Base-by-base conservation (phyloP, 2,797 vertebrate genomes). In the Linurgus olivaceus region DNA sequence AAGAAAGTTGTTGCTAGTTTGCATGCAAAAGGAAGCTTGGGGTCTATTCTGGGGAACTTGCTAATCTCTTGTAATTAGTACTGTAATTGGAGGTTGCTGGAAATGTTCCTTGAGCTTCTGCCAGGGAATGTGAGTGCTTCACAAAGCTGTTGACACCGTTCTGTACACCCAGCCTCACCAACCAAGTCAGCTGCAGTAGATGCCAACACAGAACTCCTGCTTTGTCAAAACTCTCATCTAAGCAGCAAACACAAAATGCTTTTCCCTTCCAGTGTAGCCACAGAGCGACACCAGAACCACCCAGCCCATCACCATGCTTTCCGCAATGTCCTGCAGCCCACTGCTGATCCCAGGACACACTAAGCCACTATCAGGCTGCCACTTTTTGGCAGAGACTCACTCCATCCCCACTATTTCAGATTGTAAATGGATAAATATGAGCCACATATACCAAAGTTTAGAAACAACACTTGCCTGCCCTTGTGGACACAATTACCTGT, bases 1-100 rank as follows among this genome's bases (percentile, higher is more conserved):
- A 80, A 79, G 68, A 88, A 71, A 82, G 38, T 71, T 31, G 6
- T 54, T 80, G 20, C 65, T 89, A 54, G 54, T 83, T 80, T 92
- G 78, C 52, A 91, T 77, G 81, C 52, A 76, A 71, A 90, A 87
- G 38, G 57, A 91, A 94, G 67, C 50, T 80, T 59, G 28, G 62
- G 51, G 71, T 84, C 78, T 88, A 55, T 92, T 86, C 28, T 92
- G 75, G 81, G 61, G 42, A 88, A 74, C 31, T 13, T 54, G 78
- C 94, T 76, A 91, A 78, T 89, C 86, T 89, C 78, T 82, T 79
- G 88, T 85, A 93, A 95, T 91, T 93, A 96, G 83, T 93, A 82
- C 52, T 87, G 62, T 92, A 89, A 85, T 59, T 96, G 86, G 80
- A 93, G 63, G 65, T 90, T 93, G 84, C 71, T 89, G 84, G 81